Evolutionary conservation across 2,113 vertebrate genomes (phyloP).

Genomic region (Pangasianodon gigas): DNA sequence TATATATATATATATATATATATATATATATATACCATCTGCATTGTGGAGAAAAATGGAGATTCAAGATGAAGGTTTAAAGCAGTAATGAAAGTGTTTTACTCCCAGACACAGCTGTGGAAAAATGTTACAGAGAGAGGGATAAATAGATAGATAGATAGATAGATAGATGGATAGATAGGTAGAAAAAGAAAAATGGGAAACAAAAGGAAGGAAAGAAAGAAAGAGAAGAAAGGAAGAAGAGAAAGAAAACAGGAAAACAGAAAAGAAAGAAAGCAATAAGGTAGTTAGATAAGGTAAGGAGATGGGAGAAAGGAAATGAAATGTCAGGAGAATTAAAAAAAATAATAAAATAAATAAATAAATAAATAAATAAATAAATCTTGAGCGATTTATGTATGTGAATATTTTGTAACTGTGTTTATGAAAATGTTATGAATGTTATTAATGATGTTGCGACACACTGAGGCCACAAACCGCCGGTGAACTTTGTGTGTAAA

Average conservation of each 20-base stretch:
- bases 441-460: neutral
- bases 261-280: too few species aligned
- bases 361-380: neutral
- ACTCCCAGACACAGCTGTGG: too few species aligned
- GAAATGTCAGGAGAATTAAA: too few species aligned
- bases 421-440: neutral
- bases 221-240: too few species aligned
- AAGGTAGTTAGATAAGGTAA: too few species aligned
- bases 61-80: neutral
- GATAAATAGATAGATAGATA: neutral
- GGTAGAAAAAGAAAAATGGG: too few species aligned
- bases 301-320: too few species aligned
- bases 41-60: neutral
- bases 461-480: neutral
- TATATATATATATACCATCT: neutral
- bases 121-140: neutral
- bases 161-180: neutral
- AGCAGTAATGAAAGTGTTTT: neutral
- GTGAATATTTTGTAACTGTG: neutral
- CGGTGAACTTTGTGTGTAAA: neutral
- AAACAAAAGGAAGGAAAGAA: too few species aligned
- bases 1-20: neutral
- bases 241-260: too few species aligned
- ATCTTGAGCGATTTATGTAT: neutral
- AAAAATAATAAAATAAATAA: too few species aligned